Conservation (phyloP, 2,888 invertebrate genomes). For the Ditula angustiorana region DNA sequence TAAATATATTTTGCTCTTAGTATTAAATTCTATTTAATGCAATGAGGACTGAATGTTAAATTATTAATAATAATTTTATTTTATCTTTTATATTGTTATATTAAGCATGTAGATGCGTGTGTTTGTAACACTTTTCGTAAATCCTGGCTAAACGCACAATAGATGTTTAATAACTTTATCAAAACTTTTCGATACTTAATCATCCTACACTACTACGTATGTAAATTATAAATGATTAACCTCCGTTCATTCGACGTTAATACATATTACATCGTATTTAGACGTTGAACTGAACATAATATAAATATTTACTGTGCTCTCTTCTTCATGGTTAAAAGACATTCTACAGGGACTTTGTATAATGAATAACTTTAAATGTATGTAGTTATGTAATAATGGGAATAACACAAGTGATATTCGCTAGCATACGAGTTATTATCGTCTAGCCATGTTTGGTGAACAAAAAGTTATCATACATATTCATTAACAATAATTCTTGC, state of each 20-base stretch:
- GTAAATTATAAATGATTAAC: constrained; percentile 2
- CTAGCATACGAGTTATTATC: background rate
- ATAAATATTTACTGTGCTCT: constrained; percentile 53
- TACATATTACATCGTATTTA: constrained; percentile 15
- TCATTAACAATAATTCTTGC: background rate
- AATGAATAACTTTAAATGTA: constrained; percentile 40
- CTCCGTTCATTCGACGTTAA: background rate
- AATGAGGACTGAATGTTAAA: constrained; percentile 54
- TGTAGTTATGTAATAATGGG: constrained; percentile 37
- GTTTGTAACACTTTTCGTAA: constrained; percentile 18
- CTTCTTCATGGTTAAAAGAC: constrained; percentile 67
- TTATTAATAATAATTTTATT: constrained; percentile 25
- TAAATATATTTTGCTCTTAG: constrained; percentile 22
- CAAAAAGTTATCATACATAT: no score
- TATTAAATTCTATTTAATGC: constrained; percentile 17
- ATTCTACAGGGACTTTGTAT: constrained; percentile 72
- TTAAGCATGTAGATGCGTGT: constrained; percentile 1
- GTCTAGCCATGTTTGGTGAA: no score
- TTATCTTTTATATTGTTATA: constrained; percentile 15
- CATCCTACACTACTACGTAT: constrained; percentile 16
- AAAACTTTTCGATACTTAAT: constrained; percentile 14
- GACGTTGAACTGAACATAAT: constrained; percentile 20
- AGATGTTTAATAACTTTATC: constrained; percentile 11
- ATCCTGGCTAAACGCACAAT: constrained; percentile 30
- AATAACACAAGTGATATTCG: constrained; percentile 4